Evolutionary conservation across 2,888 invertebrate species (phyloP).

Genomic region (Cataglyphis albicans): DNA sequence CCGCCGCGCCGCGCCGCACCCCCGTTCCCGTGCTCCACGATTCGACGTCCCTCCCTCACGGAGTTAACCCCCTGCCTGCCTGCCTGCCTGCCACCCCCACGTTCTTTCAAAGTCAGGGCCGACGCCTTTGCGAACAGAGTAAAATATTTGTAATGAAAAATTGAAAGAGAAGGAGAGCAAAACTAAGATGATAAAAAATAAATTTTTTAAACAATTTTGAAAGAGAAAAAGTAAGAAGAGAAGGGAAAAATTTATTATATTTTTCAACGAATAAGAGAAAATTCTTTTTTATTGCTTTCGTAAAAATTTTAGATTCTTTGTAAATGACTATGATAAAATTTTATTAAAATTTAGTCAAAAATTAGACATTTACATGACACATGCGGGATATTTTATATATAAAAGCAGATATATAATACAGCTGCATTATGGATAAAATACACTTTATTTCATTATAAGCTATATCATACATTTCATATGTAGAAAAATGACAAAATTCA

Average conservation of each 20-base stretch:
- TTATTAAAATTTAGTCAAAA: not conserved
- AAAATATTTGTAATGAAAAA: not conserved
- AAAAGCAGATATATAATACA: not conserved
- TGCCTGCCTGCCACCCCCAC: conserved; percentile 67
- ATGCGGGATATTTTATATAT: not conserved
- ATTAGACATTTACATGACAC: not conserved
- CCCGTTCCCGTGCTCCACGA: conserved; percentile 53
- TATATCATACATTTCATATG: not conserved
- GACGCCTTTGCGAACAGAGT: conserved; percentile 64
- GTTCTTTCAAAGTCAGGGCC: conserved; percentile 81
- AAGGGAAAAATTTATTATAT: not conserved
- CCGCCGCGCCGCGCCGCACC: conserved; percentile 35
- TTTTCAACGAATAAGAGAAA: not conserved
- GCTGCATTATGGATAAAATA: not conserved
- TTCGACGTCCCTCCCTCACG: conserved; percentile 61
- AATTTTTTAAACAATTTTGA: not conserved
- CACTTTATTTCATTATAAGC: not conserved
- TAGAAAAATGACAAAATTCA: not conserved
- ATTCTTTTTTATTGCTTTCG: not conserved
- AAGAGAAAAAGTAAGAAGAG: not conserved
- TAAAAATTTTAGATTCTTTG: not conserved
- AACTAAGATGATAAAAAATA: not conserved
- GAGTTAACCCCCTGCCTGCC: conserved; percentile 69
- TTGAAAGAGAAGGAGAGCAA: not conserved
- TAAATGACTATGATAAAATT: not conserved